These are phyloP conservation scores for Capromys pilorides DNA, from an alignment of 2,797 vertebrate species.

Conservation along the genomic window DNA sequence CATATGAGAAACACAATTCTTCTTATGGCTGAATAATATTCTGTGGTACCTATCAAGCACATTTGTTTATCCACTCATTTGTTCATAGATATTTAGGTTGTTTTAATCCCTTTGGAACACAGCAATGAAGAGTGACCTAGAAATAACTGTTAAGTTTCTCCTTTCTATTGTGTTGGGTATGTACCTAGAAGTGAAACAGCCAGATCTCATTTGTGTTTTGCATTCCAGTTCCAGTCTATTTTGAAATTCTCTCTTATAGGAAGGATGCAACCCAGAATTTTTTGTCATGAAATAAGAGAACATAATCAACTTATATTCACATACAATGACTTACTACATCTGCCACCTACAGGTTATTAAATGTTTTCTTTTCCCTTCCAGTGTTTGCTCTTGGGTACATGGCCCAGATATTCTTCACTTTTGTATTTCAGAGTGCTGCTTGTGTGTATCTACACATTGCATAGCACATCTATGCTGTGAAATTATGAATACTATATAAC, in stretches of 20 bases:
- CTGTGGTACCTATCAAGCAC: not conserved
- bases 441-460: not conserved
- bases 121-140: not conserved
- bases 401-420: not conserved
- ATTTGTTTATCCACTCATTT: not conserved
- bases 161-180: not conserved
- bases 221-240: not conserved
- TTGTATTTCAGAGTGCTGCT: not conserved
- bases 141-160: not conserved
- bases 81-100: not conserved
- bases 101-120: not conserved
- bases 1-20: not conserved
- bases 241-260: not conserved
- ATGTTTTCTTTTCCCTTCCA: not conserved
- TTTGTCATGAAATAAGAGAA: constrained; percentile 31
- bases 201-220: not conserved
- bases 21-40: not conserved
- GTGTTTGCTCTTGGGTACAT: not conserved
- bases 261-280: not conserved
- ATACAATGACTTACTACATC: not conserved
- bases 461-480: not conserved
- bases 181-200: not conserved
- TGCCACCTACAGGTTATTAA: not conserved
- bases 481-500: not conserved
- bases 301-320: not conserved